These are phyloP conservation scores for Tachyglossus aculeatus DNA, from an alignment of 2,797 vertebrate species.

Conservation along the genomic window DNA sequence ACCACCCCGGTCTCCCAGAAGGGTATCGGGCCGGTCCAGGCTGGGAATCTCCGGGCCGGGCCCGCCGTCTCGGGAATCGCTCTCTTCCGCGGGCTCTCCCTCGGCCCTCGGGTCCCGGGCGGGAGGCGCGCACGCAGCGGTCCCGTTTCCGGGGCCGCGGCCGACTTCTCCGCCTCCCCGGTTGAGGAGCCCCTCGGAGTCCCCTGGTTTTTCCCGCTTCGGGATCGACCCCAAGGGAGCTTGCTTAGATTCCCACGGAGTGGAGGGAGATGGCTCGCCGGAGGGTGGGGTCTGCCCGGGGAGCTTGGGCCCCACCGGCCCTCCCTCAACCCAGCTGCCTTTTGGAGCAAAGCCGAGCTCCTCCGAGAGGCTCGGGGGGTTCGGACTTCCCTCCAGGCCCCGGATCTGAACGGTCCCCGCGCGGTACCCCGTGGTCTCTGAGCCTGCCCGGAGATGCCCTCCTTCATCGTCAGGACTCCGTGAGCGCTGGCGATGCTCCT, in stretches of 20 bases:
- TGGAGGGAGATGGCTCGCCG: constrained; percentile 6
- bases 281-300: constrained; percentile 14
- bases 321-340: constrained; percentile 43
- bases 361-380: constrained; percentile 35
- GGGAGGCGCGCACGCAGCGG: constrained; percentile 45
- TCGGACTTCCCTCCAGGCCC: constrained; percentile 35
- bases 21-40: constrained; percentile 67
- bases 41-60: constrained; percentile 62
- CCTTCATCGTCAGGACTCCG: constrained; percentile 36
- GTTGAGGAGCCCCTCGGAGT: constrained; percentile 35
- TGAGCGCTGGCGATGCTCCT: constrained; percentile 44
- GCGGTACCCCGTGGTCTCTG: background rate
- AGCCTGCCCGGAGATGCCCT: constrained; percentile 44
- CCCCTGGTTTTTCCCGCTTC: constrained; percentile 36
- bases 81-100: constrained; percentile 44
- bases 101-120: constrained; percentile 58
- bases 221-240: constrained; percentile 13
- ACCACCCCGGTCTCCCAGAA: constrained; percentile 72
- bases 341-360: constrained; percentile 43
- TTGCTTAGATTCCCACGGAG: constrained; percentile 36
- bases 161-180: constrained; percentile 33
- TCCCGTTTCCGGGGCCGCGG: background rate
- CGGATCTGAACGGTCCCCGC: constrained; percentile 19
- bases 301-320: constrained; percentile 33
- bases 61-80: constrained; percentile 45